Evolutionary conservation across 2,888 invertebrate species (phyloP).

Genomic region (Cancer borealis): DNA sequence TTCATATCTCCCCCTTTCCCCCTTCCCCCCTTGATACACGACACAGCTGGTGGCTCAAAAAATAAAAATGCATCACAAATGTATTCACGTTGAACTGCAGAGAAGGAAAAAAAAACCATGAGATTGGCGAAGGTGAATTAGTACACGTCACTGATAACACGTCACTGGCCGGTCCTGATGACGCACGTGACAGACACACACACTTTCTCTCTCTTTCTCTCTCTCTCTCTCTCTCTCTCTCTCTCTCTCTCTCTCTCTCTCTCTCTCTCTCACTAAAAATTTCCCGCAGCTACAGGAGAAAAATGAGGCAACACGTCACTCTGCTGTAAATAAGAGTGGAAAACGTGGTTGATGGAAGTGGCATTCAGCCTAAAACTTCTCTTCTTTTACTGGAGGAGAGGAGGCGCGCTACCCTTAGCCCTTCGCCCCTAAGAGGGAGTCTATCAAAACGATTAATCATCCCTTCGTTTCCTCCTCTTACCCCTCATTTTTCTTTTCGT

Average conservation of each 20-base stretch:
- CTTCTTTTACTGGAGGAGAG: neutral
- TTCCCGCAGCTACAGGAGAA: neutral
- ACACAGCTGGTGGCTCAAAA: slow-evolving; percentile 36
- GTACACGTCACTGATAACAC: neutral
- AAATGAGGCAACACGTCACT: neutral
- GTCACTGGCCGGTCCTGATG: neutral
- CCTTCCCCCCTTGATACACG: neutral
- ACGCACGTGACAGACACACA: neutral
- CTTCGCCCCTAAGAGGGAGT: neutral
- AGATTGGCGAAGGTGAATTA: neutral
- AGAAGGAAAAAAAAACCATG: neutral
- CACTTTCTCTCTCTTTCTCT: neutral
- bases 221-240: too few relatives aligned
- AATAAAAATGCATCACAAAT: neutral
- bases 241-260: too few relatives aligned
- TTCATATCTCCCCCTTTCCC: neutral
- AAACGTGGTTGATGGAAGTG: neutral
- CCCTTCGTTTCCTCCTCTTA: neutral
- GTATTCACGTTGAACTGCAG: neutral
- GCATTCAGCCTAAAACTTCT: neutral
- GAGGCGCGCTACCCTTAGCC: neutral
- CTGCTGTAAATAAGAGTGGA: neutral
- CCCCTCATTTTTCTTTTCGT: neutral
- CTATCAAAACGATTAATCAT: slow-evolving; percentile 19
- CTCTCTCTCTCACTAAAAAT: neutral